Evolutionary conservation across 2,797 vertebrate genomes (phyloP), one percentile per base, ranked within the genome.

Genomic region (Labroides dimidiatus): DNA sequence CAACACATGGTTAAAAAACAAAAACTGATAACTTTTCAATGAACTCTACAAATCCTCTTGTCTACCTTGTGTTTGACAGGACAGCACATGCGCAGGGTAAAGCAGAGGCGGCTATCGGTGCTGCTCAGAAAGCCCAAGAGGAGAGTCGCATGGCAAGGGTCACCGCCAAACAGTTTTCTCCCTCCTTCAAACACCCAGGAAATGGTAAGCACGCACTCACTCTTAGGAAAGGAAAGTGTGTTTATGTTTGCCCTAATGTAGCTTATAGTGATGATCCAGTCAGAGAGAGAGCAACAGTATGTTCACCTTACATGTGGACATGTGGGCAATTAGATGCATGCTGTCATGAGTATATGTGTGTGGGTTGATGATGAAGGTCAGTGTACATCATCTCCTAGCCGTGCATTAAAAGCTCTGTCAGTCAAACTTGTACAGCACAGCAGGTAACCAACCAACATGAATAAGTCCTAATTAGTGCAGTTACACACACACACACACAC

Each of bases 81-180:
- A 99, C 97, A 48, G 95, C 97, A 62, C 98, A 99, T 59, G 97
- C 98, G 0, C 93, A 96, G 85, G 96, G 96, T 37, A 99, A 99
- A 93, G 95, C 97, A 0, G 97, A 99, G 75, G 96, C 96, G 0
- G 97, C 97, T 0, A 84, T 94, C 51, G 94, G 93, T 0, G 96
- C 96, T 0, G 95, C 96, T 0, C 95, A 96, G 91, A 99, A 98
- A 84, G 96, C 97, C 50, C 97, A 97, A 89, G 98, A 98, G 78
- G 97, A 99, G 84, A 96, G 96, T 10, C 94, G 96, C 73, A 93
- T 98, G 49, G 97, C 98, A 89, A 94, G 98, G 89, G 95, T 99
- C 93, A 96, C 96, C 84, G 98, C 98, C 95, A 99, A 97, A 94
- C 96, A 98, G 94, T 99, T 98, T 93, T 99, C 97, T 2, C 98